Evolutionary conservation across 2,888 invertebrate species (phyloP).

Genomic region (Coenonympha glycerion): DNA sequence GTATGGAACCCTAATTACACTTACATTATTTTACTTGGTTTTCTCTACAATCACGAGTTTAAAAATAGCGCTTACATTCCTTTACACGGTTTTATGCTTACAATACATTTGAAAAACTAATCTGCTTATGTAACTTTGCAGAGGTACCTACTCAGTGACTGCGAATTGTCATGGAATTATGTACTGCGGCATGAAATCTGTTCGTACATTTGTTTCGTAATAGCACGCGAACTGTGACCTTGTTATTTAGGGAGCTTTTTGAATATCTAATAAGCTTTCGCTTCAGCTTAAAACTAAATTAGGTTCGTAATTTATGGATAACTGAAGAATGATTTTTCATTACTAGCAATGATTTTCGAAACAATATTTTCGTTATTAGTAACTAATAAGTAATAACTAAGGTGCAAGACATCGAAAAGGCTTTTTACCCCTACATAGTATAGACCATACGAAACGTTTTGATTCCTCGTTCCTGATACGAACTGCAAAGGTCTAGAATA

Average conservation of each 20-base stretch:
- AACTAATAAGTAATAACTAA: too few species aligned
- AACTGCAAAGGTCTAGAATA: too few species aligned
- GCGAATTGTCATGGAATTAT: conserved; percentile 30
- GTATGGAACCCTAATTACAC: too few species aligned
- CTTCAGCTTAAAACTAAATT: background rate
- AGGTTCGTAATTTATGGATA: conserved; percentile 1
- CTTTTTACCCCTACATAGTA: too few species aligned
- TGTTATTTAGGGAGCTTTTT: conserved; percentile 24
- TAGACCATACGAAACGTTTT: too few species aligned
- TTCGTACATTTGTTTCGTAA: conserved; percentile 26
- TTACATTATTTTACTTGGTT: too few species aligned
- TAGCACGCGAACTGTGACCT: conserved; percentile 32
- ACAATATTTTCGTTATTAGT: too few species aligned
- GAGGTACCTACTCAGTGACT: conserved; percentile 10
- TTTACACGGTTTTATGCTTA: background rate
- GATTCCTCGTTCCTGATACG: too few species aligned
- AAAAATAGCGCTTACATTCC: background rate
- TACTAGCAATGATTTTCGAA: too few species aligned
- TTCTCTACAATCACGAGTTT: too few species aligned
- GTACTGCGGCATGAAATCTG: conserved; percentile 30
- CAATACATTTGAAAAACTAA: conserved; percentile 8
- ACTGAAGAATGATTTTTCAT: too few species aligned
- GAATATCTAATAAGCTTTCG: background rate
- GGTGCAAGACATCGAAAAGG: too few species aligned
- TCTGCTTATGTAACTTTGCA: conserved; percentile 16